Evolutionary conservation across 1,140 invertebrate genomes (phyloP).

Genomic region (Geopemphigus sp.): DNA sequence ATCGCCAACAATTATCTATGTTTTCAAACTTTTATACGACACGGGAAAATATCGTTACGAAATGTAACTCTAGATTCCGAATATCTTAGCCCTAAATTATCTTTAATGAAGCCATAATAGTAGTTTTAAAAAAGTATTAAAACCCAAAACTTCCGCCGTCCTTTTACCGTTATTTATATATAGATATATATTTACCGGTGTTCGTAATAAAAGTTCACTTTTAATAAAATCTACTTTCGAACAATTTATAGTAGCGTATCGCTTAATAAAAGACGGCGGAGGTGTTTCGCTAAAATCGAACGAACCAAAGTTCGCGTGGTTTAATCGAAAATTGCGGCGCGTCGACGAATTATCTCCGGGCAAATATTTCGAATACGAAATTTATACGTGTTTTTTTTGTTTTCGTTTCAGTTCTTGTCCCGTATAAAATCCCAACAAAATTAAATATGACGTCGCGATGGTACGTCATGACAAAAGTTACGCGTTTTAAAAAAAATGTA

Average conservation of each 20-base stretch:
- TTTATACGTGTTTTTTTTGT: too few relatives aligned
- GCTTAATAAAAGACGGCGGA: not conserved
- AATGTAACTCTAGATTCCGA: not conserved
- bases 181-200: not conserved
- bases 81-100: not conserved
- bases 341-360: too few relatives aligned
- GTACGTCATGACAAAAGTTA: too few relatives aligned
- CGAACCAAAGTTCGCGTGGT: too few relatives aligned
- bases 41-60: not conserved
- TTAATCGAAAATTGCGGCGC: too few relatives aligned
- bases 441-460: too few relatives aligned
- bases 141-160: not conserved
- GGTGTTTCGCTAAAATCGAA: not conserved
- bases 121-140: not conserved
- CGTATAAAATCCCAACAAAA: too few relatives aligned
- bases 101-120: constrained; percentile 4
- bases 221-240: not conserved
- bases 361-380: too few relatives aligned
- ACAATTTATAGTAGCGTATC: not conserved
- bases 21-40: not conserved
- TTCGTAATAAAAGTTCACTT: not conserved
- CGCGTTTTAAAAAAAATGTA: too few relatives aligned
- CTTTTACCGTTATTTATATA: not conserved
- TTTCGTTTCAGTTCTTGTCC: too few relatives aligned
- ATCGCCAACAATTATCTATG: not conserved